These are phyloP conservation scores for Lytechinus pictus DNA, from an alignment of 35 echinoderm and acorn worm genomes.

Conservation along the genomic window DNA sequence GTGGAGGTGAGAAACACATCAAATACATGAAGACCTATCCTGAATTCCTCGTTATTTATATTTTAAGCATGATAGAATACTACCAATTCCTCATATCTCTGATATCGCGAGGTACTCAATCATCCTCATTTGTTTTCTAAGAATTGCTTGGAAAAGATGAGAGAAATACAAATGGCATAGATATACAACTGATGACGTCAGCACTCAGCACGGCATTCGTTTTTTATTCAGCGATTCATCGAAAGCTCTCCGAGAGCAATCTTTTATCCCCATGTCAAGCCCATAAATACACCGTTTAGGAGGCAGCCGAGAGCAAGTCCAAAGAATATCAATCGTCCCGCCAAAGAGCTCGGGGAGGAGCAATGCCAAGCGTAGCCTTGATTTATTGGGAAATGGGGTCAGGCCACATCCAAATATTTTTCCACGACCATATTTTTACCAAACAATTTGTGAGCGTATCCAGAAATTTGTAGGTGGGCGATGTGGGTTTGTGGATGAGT, in stretches of 20 bases:
- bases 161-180: not conserved
- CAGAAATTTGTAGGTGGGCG: not conserved
- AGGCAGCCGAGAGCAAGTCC: not conserved
- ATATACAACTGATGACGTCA: not conserved
- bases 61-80: not conserved
- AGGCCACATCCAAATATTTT: not conserved
- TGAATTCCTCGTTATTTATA: too few relatives aligned
- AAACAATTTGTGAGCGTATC: not conserved
- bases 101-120: not conserved
- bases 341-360: not conserved
- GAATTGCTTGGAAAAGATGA: not conserved
- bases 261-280: not conserved
- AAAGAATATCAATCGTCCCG: not conserved
- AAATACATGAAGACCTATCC: too few relatives aligned
- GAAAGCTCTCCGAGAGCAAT: not conserved
- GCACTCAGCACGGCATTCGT: not conserved
- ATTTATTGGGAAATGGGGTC: not conserved
- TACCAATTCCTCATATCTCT: not conserved
- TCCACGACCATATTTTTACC: too few relatives aligned
- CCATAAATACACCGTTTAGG: not conserved
- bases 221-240: slow-evolving; percentile 2
- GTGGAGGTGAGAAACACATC: too few relatives aligned
- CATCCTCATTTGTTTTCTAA: not conserved
- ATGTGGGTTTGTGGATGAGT: not conserved
- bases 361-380: not conserved